phyloP scores from a whole-genome alignment of 2,113 vertebrate genomes.

The Aythya baeri region DNA sequence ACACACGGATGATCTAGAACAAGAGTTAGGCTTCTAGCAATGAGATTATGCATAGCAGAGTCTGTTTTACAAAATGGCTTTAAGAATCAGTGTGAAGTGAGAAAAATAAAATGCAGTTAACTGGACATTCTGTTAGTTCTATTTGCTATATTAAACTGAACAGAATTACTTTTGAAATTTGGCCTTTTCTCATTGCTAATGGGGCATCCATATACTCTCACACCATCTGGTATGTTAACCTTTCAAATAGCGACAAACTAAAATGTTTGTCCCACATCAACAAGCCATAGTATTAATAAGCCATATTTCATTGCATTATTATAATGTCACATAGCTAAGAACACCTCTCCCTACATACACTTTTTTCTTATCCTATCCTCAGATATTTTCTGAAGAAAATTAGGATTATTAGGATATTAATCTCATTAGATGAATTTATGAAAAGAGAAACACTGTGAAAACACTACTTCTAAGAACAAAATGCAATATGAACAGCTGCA shows the following conservation, averaged over 20 bases:
- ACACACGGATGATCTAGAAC: background rate
- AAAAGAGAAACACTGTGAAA: background rate
- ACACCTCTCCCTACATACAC: background rate
- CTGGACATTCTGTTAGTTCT: background rate
- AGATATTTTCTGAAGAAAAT: background rate
- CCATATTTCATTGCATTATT: background rate
- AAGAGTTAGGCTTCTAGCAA: background rate
- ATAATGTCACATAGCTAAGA: background rate
- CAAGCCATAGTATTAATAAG: background rate
- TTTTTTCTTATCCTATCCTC: background rate
- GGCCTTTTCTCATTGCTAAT: background rate
- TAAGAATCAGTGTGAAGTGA: background rate
- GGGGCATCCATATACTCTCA: background rate
- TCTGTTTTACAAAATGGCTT: background rate
- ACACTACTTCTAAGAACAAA: background rate
- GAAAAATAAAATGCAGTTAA: background rate
- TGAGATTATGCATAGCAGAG: background rate
- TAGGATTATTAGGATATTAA: background rate
- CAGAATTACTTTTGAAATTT: background rate
- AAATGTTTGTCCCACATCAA: background rate
- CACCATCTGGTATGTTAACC: background rate
- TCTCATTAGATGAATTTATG: background rate
- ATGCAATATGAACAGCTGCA: background rate
- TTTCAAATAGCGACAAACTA: background rate
- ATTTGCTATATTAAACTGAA: background rate